Conservation (phyloP, 2,113 vertebrate species). For the Sminthopsis crassicaudata region DNA sequence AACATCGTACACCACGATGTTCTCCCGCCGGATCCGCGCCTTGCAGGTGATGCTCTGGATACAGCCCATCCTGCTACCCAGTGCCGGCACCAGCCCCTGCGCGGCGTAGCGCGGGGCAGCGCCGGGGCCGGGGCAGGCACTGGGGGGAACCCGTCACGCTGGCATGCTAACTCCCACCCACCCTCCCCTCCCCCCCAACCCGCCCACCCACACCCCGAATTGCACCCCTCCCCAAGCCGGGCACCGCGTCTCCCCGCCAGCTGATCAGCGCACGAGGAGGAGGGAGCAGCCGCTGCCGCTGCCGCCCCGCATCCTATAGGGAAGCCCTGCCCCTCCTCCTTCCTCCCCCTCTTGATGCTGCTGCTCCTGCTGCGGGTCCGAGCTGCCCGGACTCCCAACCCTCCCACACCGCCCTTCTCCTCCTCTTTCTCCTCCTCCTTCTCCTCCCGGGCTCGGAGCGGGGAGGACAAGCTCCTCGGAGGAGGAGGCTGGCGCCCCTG, state of each 20-base stretch:
- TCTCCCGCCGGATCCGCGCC: conserved; percentile 94
- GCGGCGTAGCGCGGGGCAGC: conserved; percentile 70
- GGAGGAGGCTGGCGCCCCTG: conserved; percentile 59
- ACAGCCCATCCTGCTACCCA: conserved; percentile 91
- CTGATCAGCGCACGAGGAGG: conserved; percentile 59
- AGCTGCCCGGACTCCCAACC: conserved; percentile 55
- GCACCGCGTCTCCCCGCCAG: conserved; percentile 47
- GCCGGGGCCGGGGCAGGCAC: conserved; percentile 69
- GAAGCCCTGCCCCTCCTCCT: conserved; percentile 67
- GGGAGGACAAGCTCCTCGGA: conserved; percentile 57
- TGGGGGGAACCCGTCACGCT: conserved; percentile 75
- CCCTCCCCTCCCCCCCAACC: not conserved
- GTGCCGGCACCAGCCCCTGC: conserved; percentile 60
- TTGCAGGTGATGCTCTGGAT: conserved; percentile 97
- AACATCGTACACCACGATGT: conserved; percentile 96
- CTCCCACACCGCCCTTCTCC: conserved; percentile 71
- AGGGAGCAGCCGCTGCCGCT: conserved; percentile 39
- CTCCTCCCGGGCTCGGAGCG: conserved; percentile 56
- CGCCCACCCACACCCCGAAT: not conserved
- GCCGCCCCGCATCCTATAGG: conserved; percentile 73
- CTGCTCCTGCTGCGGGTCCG: conserved; percentile 41
- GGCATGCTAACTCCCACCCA: conserved; percentile 71
- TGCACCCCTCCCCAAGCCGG: not conserved
- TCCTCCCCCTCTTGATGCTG: not conserved
- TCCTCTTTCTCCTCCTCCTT: not conserved